These are phyloP conservation scores for Autographa pulchrina DNA, from an alignment of 2,888 invertebrate species.

Conservation along the genomic window DNA sequence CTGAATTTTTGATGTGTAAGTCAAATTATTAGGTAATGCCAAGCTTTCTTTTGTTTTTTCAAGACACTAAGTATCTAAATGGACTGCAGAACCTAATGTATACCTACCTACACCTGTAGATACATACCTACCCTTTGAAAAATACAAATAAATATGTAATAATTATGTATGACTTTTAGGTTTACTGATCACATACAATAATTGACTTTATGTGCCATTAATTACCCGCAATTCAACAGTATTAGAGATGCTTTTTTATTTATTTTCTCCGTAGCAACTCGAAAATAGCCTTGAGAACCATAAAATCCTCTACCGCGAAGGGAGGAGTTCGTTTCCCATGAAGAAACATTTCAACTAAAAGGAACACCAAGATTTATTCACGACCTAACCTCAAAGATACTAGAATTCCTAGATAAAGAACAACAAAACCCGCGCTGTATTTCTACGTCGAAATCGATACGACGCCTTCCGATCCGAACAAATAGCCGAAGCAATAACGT, in stretches of 20 bases:
- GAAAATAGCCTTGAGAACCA: neutral
- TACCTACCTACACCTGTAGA: too few relatives aligned
- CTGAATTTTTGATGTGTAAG: neutral
- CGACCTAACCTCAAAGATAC: neutral
- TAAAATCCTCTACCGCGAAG: neutral
- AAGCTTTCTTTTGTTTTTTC: too few relatives aligned
- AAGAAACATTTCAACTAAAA: neutral
- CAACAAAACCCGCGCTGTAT: neutral
- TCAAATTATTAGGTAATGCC: neutral
- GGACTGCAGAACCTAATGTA: too few relatives aligned
- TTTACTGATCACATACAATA: too few relatives aligned
- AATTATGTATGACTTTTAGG: too few relatives aligned
- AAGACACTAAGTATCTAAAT: too few relatives aligned
- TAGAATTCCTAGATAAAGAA: neutral
- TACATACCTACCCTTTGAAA: too few relatives aligned
- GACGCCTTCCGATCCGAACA: slow-evolving; percentile 5
- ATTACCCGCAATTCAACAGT: too few relatives aligned
- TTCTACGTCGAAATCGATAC: neutral
- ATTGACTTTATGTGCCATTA: too few relatives aligned
- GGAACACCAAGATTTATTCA: neutral
- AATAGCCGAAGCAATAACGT: slow-evolving; percentile 30
- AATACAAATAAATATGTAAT: too few relatives aligned
- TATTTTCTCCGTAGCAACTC: too few relatives aligned
- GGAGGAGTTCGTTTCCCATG: neutral
- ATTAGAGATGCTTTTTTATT: too few relatives aligned